These are phyloP conservation scores for Drosophila sp. DNA, from an alignment of 1,140 invertebrate species.

Conservation along the genomic window DNA sequence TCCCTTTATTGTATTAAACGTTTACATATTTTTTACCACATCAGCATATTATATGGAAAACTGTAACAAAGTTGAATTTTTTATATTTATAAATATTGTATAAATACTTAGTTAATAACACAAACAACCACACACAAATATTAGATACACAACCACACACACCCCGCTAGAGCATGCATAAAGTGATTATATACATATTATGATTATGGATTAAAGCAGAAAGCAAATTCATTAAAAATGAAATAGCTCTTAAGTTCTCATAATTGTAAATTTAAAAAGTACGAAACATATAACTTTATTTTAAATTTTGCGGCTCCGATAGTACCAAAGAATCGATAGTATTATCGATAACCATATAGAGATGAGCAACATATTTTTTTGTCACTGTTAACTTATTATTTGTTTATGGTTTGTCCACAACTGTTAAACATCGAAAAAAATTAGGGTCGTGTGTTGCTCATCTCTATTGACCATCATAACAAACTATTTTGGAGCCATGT, in stretches of 20 bases:
- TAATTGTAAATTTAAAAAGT: neutral
- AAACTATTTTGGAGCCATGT: neutral
- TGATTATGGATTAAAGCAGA: constrained; percentile 62
- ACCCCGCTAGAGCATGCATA: constrained; percentile 75
- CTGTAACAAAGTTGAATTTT: constrained; percentile 78
- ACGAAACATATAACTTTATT: neutral
- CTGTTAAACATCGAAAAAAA: neutral
- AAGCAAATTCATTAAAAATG: constrained; percentile 71
- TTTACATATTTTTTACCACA: constrained; percentile 59
- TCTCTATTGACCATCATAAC: neutral
- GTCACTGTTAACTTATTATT: neutral
- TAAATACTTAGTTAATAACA: constrained; percentile 72
- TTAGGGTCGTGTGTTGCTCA: neutral
- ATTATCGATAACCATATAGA: neutral
- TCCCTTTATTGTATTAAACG: constrained; percentile 73
- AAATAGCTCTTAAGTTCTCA: constrained; percentile 3
- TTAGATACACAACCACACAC: constrained; percentile 28
- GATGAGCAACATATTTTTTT: neutral
- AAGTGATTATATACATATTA: constrained; percentile 74
- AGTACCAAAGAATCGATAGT: neutral
- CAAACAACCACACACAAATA: constrained; percentile 44
- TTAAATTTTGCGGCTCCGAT: neutral
- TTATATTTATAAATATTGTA: constrained; percentile 80
- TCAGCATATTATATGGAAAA: constrained; percentile 49
- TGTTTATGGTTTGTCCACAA: neutral